A percentile compares a stretch with the other conserved stretches of the same genome.
Evolutionary conservation across 2,113 vertebrate genomes (phyloP).

Genomic region (Sterrhoptilus dennistouni): DNA sequence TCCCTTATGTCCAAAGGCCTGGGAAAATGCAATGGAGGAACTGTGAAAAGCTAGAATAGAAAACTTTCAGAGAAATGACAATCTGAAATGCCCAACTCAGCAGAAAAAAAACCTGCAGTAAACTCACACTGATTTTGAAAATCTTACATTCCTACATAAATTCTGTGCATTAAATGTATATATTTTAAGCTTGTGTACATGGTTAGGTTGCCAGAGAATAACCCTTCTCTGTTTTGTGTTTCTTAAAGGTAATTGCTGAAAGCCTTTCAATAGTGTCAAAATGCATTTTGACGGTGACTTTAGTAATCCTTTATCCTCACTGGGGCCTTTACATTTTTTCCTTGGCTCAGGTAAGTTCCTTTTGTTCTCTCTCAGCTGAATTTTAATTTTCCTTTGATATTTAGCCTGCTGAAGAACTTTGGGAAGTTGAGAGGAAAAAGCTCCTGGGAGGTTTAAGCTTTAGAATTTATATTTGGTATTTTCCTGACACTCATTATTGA

Average conservation of each 20-base stretch:
- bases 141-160: not conserved
- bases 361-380: not conserved
- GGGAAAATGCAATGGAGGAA: not conserved
- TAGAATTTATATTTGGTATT: not conserved
- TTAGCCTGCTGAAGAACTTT: not conserved
- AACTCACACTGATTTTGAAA: not conserved
- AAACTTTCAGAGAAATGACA: not conserved
- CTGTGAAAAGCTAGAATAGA: not conserved
- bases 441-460: not conserved
- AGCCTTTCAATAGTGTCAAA: constrained; percentile 88
- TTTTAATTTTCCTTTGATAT: not conserved
- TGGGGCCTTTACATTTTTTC: constrained; percentile 91
- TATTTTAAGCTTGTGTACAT: not conserved
- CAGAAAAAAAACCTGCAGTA: not conserved
- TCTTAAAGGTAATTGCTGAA: constrained; percentile 85
- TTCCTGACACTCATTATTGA: not conserved
- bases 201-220: not conserved
- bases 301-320: constrained; percentile 82
- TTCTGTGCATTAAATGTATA: not conserved
- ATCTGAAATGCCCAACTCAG: not conserved
- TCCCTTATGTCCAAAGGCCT: not conserved
- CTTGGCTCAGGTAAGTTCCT: constrained; percentile 84
- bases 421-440: not conserved
- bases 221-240: not conserved
- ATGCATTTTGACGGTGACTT: constrained; percentile 83